Evolutionary conservation across 1,140 invertebrate genomes (phyloP).

Genomic region (Portunus trituberculatus): DNA sequence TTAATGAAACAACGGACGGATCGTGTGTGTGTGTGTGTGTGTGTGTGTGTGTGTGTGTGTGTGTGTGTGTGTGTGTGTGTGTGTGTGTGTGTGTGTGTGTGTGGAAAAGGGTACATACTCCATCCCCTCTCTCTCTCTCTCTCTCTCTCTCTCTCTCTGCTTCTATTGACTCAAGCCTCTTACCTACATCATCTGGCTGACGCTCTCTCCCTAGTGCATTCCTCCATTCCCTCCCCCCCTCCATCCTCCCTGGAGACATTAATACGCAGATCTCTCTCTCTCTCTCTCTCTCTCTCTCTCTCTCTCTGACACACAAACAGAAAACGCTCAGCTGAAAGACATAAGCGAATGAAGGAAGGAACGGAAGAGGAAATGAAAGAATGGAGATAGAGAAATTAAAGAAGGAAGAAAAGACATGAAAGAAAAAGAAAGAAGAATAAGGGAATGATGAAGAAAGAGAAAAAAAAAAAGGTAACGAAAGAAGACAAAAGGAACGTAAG

Average conservation of each 20-base stretch:
- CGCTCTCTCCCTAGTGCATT: neutral
- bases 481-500: neutral
- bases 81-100: slow-evolving; percentile 22
- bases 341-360: neutral
- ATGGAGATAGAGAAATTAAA: neutral
- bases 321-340: neutral
- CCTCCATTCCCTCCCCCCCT: neutral
- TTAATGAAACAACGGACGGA: neutral
- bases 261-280: neutral
- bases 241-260: neutral
- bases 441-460: neutral
- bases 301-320: too few relatives aligned
- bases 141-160: neutral
- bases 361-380: neutral
- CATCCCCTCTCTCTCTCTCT: too few relatives aligned
- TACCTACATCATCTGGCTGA: neutral
- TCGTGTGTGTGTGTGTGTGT: neutral
- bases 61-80: neutral
- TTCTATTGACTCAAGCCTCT: neutral
- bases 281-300: too few relatives aligned
- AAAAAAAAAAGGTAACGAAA: neutral
- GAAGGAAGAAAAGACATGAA: neutral
- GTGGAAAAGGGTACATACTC: too few relatives aligned
- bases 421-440: too few relatives aligned
- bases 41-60: slow-evolving; percentile 25